Conservation (phyloP, 2,113 vertebrate genomes). For the Epinephelus lanceolatus region DNA sequence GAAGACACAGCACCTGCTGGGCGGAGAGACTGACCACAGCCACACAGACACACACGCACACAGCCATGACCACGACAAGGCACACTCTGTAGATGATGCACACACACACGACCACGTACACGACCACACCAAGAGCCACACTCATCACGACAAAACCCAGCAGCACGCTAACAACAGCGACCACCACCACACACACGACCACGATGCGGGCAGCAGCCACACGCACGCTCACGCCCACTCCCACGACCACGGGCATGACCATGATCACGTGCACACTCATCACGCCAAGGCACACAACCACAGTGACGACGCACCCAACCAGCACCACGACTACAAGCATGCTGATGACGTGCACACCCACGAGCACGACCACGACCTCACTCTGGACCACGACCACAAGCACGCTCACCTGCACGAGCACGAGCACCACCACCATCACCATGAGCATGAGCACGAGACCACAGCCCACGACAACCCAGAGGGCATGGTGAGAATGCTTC, state of each 20-base stretch:
- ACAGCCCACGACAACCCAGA: conserved; percentile 22
- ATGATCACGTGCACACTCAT: conserved; percentile 78
- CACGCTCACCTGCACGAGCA: conserved; percentile 81
- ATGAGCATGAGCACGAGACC: conserved; percentile 54
- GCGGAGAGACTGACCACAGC: conserved; percentile 73
- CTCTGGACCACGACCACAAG: conserved; percentile 82
- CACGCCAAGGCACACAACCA: conserved; percentile 81
- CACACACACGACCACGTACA: conserved; percentile 69
- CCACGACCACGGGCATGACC: conserved; percentile 71
- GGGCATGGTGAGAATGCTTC: conserved; percentile 66
- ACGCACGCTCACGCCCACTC: conserved; percentile 72
- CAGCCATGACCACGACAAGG: conserved; percentile 14
- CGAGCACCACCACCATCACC: conserved; percentile 85
- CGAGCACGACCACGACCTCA: conserved; percentile 81
- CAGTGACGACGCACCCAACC: conserved; percentile 48
- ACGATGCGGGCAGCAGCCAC: conserved; percentile 38
- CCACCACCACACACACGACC: conserved; percentile 81
- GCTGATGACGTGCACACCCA: conserved; percentile 65
- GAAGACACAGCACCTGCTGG: conserved; percentile 76
- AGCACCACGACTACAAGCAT: conserved; percentile 80
- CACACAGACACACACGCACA: conserved; percentile 60
- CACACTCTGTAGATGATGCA: background rate
- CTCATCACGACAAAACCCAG: conserved; percentile 41
- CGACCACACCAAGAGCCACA: conserved; percentile 71
- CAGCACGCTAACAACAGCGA: conserved; percentile 39